These are phyloP conservation scores for Mobula birostris DNA, from an alignment of 2,113 vertebrate species.

Conservation along the genomic window DNA sequence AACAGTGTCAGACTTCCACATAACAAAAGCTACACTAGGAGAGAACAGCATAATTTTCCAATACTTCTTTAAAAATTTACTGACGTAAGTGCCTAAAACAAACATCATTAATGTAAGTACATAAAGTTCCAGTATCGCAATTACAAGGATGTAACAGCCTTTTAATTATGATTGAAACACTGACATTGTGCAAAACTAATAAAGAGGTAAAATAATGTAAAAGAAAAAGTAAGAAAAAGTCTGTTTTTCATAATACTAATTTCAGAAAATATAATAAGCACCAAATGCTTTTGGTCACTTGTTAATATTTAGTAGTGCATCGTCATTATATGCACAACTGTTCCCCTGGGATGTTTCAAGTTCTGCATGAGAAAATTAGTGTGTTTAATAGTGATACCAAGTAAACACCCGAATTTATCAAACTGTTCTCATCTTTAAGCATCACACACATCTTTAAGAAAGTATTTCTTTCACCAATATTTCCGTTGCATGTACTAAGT, in stretches of 20 bases:
- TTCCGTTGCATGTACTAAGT: too few species aligned
- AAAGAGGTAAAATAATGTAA: not conserved
- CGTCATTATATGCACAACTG: not conserved
- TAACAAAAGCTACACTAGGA: not conserved
- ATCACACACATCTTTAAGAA: not conserved
- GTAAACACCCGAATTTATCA: not conserved
- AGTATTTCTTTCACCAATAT: not conserved
- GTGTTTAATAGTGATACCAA: not conserved
- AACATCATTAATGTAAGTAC: not conserved
- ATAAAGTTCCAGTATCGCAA: not conserved
- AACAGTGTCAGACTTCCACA: not conserved
- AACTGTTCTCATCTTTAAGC: not conserved
- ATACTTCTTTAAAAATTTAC: not conserved
- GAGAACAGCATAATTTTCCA: not conserved
- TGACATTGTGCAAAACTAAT: not conserved
- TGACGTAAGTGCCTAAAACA: not conserved
- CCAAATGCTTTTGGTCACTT: not conserved
- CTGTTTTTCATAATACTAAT: not conserved
- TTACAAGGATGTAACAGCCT: not conserved
- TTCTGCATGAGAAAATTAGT: not conserved
- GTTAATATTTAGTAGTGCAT: not conserved
- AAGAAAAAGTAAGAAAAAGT: not conserved
- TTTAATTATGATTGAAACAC: not conserved
- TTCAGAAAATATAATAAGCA: not conserved
- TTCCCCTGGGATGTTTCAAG: not conserved